A percentile compares a stretch with the other conserved stretches of the same genome.
phyloP scores from a whole-genome alignment of 1,140 invertebrate species.

The Pseudomyrmex cubaensis region DNA sequence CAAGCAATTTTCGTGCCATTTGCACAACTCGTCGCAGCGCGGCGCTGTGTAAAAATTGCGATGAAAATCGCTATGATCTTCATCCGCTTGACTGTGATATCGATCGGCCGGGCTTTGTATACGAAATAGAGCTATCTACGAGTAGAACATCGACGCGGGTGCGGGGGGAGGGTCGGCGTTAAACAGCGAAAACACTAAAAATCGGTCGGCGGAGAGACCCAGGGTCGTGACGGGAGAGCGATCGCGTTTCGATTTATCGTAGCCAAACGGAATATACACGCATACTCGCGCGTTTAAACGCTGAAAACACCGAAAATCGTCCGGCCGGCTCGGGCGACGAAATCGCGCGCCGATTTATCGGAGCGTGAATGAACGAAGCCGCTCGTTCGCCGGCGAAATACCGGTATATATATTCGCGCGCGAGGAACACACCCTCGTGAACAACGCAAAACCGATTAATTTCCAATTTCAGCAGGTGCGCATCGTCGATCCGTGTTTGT shows the following conservation, averaged over 20 bases:
- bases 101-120: constrained; percentile 32
- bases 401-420: constrained; percentile 9
- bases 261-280: constrained; percentile 36
- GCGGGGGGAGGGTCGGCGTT: constrained; percentile 27
- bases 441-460: constrained; percentile 68
- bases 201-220: constrained; percentile 16
- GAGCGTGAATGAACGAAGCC: constrained; percentile 55
- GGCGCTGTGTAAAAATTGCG: constrained; percentile 13
- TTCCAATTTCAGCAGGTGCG: constrained; percentile 37
- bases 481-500: constrained; percentile 57
- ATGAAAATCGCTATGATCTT: constrained; percentile 52
- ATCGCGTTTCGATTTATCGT: constrained; percentile 51
- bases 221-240: constrained; percentile 9
- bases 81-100: constrained; percentile 46
- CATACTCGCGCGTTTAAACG: constrained; percentile 54
- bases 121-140: constrained; percentile 55
- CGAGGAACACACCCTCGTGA: constrained; percentile 26
- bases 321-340: constrained; percentile 41
- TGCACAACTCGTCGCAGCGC: background rate
- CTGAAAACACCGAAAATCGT: constrained; percentile 57
- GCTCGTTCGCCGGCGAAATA: constrained; percentile 41
- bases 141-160: constrained; percentile 39
- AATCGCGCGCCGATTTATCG: constrained; percentile 57
- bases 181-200: constrained; percentile 54
- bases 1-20: background rate